Evolutionary conservation across 2,888 invertebrate species (phyloP).

Genomic region (Chrysomela aeneicollis): DNA sequence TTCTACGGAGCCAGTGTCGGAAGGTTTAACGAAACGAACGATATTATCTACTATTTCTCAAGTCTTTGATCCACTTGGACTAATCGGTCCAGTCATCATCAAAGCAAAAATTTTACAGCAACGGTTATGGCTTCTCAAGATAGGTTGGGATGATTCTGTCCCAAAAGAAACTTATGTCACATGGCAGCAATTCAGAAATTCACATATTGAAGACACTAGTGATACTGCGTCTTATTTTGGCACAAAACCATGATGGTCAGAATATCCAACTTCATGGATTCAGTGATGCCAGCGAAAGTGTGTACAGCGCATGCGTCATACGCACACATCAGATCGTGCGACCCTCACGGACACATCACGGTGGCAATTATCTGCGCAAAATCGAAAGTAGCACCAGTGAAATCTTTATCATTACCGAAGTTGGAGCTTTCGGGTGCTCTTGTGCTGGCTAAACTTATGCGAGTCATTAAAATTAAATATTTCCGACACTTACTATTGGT

Average conservation of each 20-base stretch:
- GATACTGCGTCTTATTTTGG: too few relatives aligned
- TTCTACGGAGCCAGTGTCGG: too few relatives aligned
- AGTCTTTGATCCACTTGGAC: conserved; percentile 8
- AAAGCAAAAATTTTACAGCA: conserved; percentile 21
- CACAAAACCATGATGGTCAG: too few relatives aligned
- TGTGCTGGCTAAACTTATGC: too few relatives aligned
- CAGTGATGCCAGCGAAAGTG: conserved; percentile 36
- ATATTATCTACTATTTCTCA: conserved; percentile 13
- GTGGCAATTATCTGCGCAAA: conserved; percentile 31
- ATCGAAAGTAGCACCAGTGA: conserved; percentile 32
- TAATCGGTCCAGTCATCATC: conserved; percentile 17
- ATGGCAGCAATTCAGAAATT: conserved; percentile 15
- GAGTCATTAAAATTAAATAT: conserved; percentile 21
- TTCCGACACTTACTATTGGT: conserved; percentile 35
- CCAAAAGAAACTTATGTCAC: conserved; percentile 12
- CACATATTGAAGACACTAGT: too few relatives aligned
- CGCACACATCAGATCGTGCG: conserved; percentile 27
- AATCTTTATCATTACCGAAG: too few relatives aligned
- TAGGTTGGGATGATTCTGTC: conserved; percentile 21
- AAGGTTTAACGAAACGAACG: conserved; percentile 7
- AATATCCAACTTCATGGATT: conserved; percentile 39
- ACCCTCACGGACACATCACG: conserved; percentile 18
- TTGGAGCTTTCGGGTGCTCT: too few relatives aligned
- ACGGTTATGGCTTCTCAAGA: conserved; percentile 19
- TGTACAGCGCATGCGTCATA: conserved; percentile 33